These are phyloP conservation scores for Xerus rutilus DNA, from an alignment of 2,797 vertebrate genomes.

Conservation along the genomic window DNA sequence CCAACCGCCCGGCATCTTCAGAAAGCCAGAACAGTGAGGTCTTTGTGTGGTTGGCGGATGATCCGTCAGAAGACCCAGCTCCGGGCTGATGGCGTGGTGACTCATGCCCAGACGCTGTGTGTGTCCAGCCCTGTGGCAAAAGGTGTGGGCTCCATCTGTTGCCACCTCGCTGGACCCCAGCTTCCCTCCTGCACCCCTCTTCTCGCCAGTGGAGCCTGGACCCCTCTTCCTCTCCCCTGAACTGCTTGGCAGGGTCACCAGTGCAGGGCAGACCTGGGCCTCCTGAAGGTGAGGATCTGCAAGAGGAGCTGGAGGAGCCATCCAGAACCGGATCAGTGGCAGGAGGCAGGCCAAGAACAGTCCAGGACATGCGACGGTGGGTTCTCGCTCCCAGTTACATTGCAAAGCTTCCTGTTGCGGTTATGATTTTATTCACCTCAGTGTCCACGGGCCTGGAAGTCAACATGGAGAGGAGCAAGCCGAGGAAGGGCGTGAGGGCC, in stretches of 20 bases:
- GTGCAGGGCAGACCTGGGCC: too few relatives aligned
- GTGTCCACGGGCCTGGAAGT: constrained; percentile 46
- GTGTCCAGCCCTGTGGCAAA: background rate
- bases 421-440: constrained; percentile 73
- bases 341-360: constrained; percentile 75
- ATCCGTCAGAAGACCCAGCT: constrained; percentile 41
- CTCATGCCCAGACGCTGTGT: background rate
- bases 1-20: background rate
- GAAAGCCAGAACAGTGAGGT: background rate
- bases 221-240: background rate
- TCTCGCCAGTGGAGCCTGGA: background rate
- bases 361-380: constrained; percentile 73
- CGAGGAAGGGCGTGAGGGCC: too few relatives aligned
- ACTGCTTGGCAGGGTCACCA: background rate
- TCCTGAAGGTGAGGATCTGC: constrained; percentile 10
- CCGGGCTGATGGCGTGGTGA: background rate
- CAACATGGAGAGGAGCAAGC: background rate
- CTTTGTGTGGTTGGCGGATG: background rate
- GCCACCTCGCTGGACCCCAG: background rate
- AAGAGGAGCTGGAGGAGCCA: constrained; percentile 65
- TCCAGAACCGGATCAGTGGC: constrained; percentile 72
- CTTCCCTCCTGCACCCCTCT: background rate
- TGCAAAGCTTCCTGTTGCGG: constrained; percentile 67
- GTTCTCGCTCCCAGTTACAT: constrained; percentile 59
- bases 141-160: too few relatives aligned